Conservation (phyloP, 2,888 invertebrate genomes). For the Temnothorax ravouxi region DNA sequence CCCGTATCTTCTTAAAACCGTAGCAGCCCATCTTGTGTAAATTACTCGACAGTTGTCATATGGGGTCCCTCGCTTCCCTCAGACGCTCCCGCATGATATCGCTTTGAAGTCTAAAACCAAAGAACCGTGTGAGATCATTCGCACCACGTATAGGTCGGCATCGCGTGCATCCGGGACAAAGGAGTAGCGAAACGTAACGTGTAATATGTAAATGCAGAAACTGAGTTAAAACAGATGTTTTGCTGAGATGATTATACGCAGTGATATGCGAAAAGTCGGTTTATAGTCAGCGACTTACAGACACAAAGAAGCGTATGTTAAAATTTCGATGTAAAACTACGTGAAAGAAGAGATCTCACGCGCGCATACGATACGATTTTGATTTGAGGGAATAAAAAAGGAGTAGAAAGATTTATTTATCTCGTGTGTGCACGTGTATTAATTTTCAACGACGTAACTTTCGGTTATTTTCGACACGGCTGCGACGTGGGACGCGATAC, state of each 20-base stretch:
- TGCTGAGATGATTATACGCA: conserved; percentile 29
- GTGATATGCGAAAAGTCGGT: neutral
- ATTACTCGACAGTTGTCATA: conserved; percentile 51
- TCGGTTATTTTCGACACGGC: conserved; percentile 45
- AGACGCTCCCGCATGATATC: conserved; percentile 1
- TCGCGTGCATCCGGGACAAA: conserved; percentile 46
- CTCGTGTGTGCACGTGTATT: neutral
- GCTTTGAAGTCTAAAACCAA: conserved; percentile 41
- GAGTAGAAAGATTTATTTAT: neutral
- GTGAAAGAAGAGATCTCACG: neutral
- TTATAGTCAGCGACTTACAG: neutral
- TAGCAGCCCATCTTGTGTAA: conserved; percentile 23
- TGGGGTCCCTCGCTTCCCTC: neutral
- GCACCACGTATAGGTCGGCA: conserved; percentile 17
- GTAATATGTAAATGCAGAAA: conserved; percentile 46
- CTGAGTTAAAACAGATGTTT: conserved; percentile 34
- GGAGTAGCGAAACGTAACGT: conserved; percentile 33
- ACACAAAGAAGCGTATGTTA: neutral
- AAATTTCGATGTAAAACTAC: neutral
- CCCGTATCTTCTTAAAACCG: conserved; percentile 28
- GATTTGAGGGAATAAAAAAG: neutral
- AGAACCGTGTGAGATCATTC: conserved; percentile 29
- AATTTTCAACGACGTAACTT: conserved; percentile 35
- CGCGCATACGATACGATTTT: neutral
- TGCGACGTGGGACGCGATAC: conserved; percentile 35